These are phyloP conservation scores for Callipepla californica DNA, from an alignment of 2,113 vertebrate species.

Conservation along the genomic window DNA sequence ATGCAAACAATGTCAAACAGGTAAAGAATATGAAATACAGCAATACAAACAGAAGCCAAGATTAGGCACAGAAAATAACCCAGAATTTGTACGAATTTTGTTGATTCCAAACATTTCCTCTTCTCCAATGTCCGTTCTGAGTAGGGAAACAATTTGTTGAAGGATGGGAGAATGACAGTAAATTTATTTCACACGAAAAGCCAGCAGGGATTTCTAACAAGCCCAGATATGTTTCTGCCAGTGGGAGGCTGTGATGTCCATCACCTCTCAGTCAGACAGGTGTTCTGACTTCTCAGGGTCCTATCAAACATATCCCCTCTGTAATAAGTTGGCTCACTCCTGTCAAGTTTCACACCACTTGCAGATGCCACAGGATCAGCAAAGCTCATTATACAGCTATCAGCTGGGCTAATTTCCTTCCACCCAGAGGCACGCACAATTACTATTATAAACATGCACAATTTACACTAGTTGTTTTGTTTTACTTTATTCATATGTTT, in stretches of 20 bases:
- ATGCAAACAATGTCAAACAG: neutral
- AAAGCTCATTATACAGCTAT: neutral
- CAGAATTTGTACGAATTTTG: neutral
- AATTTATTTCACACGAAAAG: slow-evolving; percentile 40
- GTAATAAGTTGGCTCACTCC: neutral
- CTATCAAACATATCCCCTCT: neutral
- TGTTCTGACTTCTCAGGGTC: neutral
- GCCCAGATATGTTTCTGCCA: slow-evolving; percentile 30
- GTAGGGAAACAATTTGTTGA: slow-evolving; percentile 22
- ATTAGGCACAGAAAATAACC: neutral
- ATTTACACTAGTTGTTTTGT: neutral
- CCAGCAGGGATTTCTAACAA: slow-evolving; percentile 20
- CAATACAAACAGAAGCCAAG: neutral
- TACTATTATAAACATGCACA: neutral
- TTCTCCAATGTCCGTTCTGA: neutral
- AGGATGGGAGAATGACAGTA: slow-evolving; percentile 46
- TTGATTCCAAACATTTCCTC: slow-evolving; percentile 20
- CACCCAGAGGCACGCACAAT: neutral
- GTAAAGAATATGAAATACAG: neutral
- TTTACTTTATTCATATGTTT: neutral
- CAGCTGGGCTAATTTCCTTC: neutral
- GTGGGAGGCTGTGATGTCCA: neutral
- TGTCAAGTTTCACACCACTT: neutral
- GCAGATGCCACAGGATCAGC: neutral
- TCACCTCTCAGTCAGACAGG: neutral